These are phyloP conservation scores for Lymantria dispar DNA, from an alignment of 2,888 invertebrate genomes.

Conservation along the genomic window DNA sequence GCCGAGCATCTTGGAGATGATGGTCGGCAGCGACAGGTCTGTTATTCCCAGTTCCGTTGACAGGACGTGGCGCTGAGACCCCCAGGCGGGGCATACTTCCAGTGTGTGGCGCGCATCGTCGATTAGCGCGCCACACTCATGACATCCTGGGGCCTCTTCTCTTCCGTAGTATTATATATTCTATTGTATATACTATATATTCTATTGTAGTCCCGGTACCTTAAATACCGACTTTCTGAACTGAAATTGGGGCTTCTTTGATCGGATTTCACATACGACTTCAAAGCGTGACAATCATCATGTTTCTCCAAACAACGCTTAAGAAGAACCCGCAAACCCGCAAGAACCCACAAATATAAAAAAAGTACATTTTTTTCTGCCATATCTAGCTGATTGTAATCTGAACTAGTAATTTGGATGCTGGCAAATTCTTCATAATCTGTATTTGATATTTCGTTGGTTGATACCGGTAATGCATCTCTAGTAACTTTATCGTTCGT, in stretches of 20 bases:
- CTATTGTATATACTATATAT: no score
- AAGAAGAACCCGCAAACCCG: no score
- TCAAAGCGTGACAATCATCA: conserved; percentile 3
- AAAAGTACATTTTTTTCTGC: conserved; percentile 8
- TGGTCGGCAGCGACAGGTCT: no score
- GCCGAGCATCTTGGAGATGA: no score
- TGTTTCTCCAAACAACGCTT: conserved; percentile 9
- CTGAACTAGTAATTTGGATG: conserved; percentile 7
- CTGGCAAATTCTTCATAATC: conserved; percentile 4
- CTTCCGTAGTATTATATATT: no score
- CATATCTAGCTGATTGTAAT: conserved; percentile 11
- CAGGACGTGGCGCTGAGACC: no score
- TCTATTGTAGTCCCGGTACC: conserved; percentile 6
- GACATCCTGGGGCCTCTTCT: no score
- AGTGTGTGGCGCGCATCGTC: no score
- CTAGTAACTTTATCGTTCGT: neutral
- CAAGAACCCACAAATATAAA: conserved; percentile 13
- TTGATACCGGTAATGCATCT: neutral
- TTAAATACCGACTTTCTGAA: conserved; percentile 5
- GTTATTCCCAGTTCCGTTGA: no score
- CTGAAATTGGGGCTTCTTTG: conserved; percentile 6
- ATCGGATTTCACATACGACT: conserved; percentile 4
- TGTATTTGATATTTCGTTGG: conserved; percentile 2
- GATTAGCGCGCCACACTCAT: no score
- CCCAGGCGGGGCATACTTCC: no score